These are phyloP conservation scores for Gallinago stenura DNA, from an alignment of 2,797 vertebrate genomes.

Conservation along the genomic window DNA sequence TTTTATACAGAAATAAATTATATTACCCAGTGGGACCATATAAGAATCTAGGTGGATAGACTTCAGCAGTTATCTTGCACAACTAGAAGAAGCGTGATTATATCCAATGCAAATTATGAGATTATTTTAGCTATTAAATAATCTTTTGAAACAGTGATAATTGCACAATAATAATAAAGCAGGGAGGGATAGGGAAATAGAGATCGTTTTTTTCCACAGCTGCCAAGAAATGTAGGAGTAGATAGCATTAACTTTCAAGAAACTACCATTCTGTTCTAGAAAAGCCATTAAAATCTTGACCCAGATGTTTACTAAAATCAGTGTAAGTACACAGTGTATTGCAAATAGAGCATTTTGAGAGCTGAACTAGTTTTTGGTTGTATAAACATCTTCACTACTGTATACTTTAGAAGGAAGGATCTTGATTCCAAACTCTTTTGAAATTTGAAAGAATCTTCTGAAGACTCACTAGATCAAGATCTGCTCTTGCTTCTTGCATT, in stretches of 20 bases:
- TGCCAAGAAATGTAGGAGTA: not conserved
- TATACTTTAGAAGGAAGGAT: not conserved
- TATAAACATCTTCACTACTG: not conserved
- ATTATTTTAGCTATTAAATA: not conserved
- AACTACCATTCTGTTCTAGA: not conserved
- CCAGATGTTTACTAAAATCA: not conserved
- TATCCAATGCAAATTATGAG: not conserved
- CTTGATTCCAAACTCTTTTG: not conserved
- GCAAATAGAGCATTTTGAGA: not conserved
- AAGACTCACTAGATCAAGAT: not conserved
- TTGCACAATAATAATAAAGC: not conserved
- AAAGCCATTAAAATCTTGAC: not conserved
- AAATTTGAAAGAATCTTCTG: not conserved
- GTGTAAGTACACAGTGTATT: rapidly evolving
- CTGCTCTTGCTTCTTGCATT: not conserved
- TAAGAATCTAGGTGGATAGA: not conserved
- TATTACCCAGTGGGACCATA: not conserved
- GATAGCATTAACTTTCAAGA: not conserved
- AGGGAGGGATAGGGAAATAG: rapidly evolving
- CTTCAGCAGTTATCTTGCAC: not conserved
- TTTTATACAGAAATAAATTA: conserved; percentile 8
- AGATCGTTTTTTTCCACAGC: not conserved
- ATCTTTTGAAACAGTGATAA: not conserved
- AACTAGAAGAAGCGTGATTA: not conserved
- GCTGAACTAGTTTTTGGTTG: not conserved